Evolutionary conservation across 2,113 vertebrate species (phyloP).

Genomic region (Petrocephalus microphthalmus): DNA sequence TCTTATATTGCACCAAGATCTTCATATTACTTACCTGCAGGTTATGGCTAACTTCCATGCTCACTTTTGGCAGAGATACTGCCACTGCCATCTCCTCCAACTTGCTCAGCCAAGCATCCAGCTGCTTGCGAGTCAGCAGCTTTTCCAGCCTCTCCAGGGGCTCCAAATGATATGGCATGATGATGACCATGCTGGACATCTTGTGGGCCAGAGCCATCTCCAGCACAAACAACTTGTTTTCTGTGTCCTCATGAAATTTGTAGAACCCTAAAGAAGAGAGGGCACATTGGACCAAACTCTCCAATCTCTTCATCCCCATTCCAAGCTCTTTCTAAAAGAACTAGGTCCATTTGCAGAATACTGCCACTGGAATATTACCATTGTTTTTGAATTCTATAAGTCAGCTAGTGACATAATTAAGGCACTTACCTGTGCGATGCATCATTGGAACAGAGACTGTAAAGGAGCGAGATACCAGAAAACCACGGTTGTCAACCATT

Average conservation of each 20-base stretch:
- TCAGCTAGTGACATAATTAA: not conserved
- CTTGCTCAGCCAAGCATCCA: constrained; percentile 80
- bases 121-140: constrained; percentile 80
- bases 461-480: constrained; percentile 85
- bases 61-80: constrained; percentile 84
- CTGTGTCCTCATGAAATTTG: constrained; percentile 75
- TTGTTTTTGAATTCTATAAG: not conserved
- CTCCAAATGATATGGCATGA: constrained; percentile 91
- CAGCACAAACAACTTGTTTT: constrained; percentile 72
- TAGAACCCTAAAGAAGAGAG: constrained; percentile 71
- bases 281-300: not conserved
- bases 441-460: constrained; percentile 84
- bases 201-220: constrained; percentile 91
- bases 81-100: constrained; percentile 80
- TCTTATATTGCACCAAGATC: not conserved
- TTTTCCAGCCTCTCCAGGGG: constrained; percentile 85
- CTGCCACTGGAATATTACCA: not conserved
- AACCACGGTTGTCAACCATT: constrained; percentile 91
- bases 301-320: not conserved
- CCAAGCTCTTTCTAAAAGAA: not conserved
- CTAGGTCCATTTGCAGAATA: not conserved
- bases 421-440: constrained; percentile 83
- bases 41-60: constrained; percentile 84
- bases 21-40: constrained; percentile 69
- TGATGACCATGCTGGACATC: constrained; percentile 84